phyloP scores from a whole-genome alignment of 2,113 vertebrate genomes.

The Nibea albiflora region DNA sequence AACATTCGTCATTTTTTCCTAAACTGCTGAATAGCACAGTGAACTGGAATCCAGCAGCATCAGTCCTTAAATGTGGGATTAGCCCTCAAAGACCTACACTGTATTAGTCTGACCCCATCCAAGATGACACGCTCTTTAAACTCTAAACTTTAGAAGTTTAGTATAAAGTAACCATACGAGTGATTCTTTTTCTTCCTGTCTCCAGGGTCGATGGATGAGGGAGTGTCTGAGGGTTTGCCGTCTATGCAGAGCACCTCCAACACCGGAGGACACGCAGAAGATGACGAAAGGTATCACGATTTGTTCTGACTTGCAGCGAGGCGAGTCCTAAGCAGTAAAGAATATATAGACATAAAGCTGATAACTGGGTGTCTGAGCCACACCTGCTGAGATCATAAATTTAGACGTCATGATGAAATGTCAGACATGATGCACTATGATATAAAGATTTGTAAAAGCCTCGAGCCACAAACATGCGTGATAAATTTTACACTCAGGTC shows the following conservation, averaged over 20 bases:
- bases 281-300: constrained; percentile 90
- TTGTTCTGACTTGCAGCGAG: constrained; percentile 50
- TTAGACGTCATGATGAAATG: neutral
- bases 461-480: neutral
- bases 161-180: neutral
- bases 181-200: neutral
- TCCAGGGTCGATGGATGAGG: constrained; percentile 94
- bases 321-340: constrained; percentile 18
- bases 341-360: constrained; percentile 23
- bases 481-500: neutral
- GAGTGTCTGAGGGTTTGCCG: constrained; percentile 91
- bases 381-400: constrained; percentile 36
- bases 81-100: constrained; percentile 29
- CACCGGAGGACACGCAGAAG: constrained; percentile 88
- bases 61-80: constrained; percentile 35
- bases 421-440: neutral
- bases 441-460: neutral
- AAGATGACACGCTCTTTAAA: constrained; percentile 17
- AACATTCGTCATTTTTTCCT: constrained; percentile 50
- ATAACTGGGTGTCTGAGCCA: constrained; percentile 6
- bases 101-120: neutral
- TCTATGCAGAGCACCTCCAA: constrained; percentile 90
- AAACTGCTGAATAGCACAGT: constrained; percentile 22
- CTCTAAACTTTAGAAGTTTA: neutral
- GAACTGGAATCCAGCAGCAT: constrained; percentile 18